A percentile compares a stretch with the other conserved stretches of the same genome.
Conservation (phyloP, 2,888 invertebrate genomes). For the Nephrotoma flavescens region DNA sequence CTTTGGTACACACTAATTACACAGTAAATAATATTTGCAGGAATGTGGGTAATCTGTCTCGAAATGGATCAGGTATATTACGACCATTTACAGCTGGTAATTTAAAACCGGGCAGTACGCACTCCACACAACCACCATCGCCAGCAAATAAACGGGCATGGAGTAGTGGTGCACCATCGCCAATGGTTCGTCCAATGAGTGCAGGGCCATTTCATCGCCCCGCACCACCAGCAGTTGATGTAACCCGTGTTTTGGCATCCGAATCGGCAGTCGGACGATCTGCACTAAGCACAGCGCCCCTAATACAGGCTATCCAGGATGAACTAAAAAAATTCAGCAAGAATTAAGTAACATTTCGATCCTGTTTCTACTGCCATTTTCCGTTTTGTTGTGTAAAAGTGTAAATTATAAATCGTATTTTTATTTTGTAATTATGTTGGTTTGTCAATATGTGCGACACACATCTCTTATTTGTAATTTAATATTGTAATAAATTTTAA, state of each 20-base stretch:
- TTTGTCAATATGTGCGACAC: background rate
- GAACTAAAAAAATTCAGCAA: slow-evolving; percentile 36
- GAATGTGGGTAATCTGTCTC: slow-evolving; percentile 1
- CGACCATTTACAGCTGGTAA: slow-evolving; percentile 30
- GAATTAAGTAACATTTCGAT: background rate
- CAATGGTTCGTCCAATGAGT: slow-evolving; percentile 42
- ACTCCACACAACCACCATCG: slow-evolving; percentile 29
- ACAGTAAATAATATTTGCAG: background rate
- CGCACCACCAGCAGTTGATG: slow-evolving; percentile 27
- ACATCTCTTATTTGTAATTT: background rate
- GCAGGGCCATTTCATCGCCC: slow-evolving; percentile 47
- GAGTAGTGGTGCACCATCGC: slow-evolving; percentile 36
- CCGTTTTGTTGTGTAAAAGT: background rate
- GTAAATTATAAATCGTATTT: background rate
- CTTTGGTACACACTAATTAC: background rate
- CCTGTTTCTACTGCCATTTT: background rate
- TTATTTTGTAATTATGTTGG: background rate
- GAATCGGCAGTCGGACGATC: slow-evolving; percentile 20
- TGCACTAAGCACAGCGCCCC: slow-evolving; percentile 64
- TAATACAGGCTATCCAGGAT: slow-evolving; percentile 71
- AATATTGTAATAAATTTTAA: background rate
- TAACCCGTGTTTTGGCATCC: slow-evolving; percentile 12
- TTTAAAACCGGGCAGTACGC: slow-evolving; percentile 23
- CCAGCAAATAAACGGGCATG: slow-evolving; percentile 35
- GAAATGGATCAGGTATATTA: slow-evolving; percentile 11